A percentile compares a stretch with the other conserved stretches of the same genome.
phyloP scores from a whole-genome alignment of 2,888 invertebrate species.

The Panzeria rudis region DNA sequence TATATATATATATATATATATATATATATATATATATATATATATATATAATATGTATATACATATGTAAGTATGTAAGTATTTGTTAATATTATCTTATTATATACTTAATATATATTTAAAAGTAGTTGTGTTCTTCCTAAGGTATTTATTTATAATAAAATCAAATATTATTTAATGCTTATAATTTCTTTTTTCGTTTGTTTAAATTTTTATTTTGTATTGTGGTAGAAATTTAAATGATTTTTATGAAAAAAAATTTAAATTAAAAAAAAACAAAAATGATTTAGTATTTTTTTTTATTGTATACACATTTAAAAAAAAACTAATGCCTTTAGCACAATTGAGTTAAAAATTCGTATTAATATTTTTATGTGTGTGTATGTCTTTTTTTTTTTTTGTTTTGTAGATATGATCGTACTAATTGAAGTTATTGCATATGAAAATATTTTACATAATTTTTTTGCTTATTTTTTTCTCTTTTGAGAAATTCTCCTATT shows the following conservation, averaged over 20 bases:
- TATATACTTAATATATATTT: conserved; percentile 64
- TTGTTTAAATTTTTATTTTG: not conserved
- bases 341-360: conserved; percentile 30
- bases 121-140: conserved; percentile 52
- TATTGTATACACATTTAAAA: conserved; percentile 44
- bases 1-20: conserved; percentile 1
- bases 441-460: conserved; percentile 33
- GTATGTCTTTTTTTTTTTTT: not conserved
- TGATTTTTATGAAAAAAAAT: conserved; percentile 8
- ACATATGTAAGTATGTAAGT: conserved; percentile 2
- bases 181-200: not conserved
- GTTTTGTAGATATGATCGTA: conserved; percentile 30
- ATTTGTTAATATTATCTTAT: conserved; percentile 21
- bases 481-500: not conserved
- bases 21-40: conserved; percentile 6
- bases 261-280: conserved; percentile 3
- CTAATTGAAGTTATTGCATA: conserved; percentile 46
- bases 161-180: conserved; percentile 55
- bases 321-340: conserved; percentile 33
- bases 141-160: conserved; percentile 47
- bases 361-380: not conserved
- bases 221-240: conserved; percentile 28
- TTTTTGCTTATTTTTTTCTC: not conserved
- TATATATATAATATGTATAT: not conserved
- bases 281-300: conserved; percentile 18